Evolutionary conservation across 1,140 invertebrate genomes (phyloP).

Genomic region (Geopemphigus sp.): DNA sequence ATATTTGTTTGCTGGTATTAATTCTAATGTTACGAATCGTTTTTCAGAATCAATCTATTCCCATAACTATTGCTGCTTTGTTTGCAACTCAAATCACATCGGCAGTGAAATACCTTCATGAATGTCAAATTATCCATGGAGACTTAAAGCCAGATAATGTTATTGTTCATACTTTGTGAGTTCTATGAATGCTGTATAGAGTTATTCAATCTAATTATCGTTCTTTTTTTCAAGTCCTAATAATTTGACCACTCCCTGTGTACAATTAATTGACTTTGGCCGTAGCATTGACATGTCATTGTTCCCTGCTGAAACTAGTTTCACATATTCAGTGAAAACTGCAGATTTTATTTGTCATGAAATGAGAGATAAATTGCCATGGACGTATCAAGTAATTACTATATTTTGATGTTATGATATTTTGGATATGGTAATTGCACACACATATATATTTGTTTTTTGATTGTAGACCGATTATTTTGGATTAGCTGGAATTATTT

Average conservation of each 20-base stretch:
- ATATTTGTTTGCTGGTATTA: background rate
- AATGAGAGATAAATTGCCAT: conserved; percentile 81
- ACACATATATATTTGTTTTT: conserved; percentile 3
- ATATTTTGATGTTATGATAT: no score
- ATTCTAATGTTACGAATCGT: background rate
- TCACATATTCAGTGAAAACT: conserved; percentile 71
- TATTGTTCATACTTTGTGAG: conserved; percentile 74
- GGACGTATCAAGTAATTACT: conserved; percentile 81
- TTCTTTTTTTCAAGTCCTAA: conserved; percentile 22
- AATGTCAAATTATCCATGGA: conserved; percentile 88
- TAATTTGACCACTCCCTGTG: conserved; percentile 58
- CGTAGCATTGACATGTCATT: conserved; percentile 84
- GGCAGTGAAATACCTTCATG: conserved; percentile 78
- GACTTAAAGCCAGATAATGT: conserved; percentile 98
- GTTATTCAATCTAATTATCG: background rate
- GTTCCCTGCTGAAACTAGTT: conserved; percentile 75
- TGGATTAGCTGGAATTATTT: conserved; percentile 80
- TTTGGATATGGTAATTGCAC: no score
- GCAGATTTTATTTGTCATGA: conserved; percentile 80
- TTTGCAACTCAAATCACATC: conserved; percentile 44
- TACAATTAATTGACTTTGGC: conserved; percentile 84
- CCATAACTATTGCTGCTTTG: conserved; percentile 7
- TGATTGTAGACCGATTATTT: conserved; percentile 75
- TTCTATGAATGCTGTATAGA: conserved; percentile 51
- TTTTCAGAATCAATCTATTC: conserved; percentile 8